Evolutionary conservation across 2,888 invertebrate species (phyloP).

Genomic region (Drosophila imparisetae): DNA sequence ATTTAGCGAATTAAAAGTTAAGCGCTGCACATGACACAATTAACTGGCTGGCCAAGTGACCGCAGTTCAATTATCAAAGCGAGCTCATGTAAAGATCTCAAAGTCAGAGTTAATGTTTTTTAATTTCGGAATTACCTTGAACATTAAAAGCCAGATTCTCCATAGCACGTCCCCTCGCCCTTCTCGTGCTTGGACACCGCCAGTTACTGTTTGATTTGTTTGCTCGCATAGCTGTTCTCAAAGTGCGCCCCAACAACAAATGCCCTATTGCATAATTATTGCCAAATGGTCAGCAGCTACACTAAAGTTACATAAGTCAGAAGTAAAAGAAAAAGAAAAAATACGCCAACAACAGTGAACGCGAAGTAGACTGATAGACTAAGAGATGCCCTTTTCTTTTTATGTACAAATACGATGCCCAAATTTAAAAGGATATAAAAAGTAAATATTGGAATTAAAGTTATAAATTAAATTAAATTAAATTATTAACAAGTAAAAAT

Average conservation of each 20-base stretch:
- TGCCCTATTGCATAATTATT: conserved; percentile 70
- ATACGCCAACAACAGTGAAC: conserved; percentile 4
- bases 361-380: neutral
- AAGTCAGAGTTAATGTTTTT: conserved; percentile 69
- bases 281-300: conserved; percentile 48
- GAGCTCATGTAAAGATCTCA: conserved; percentile 62
- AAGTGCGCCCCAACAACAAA: conserved; percentile 17
- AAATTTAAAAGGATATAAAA: neutral
- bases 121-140: conserved; percentile 57
- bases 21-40: conserved; percentile 52
- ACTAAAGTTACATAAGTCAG: conserved; percentile 56
- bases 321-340: conserved; percentile 23
- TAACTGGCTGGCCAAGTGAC: conserved; percentile 31
- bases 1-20: conserved; percentile 46
- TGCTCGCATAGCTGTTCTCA: conserved; percentile 24
- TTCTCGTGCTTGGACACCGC: neutral
- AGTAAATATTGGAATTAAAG: neutral
- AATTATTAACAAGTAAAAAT: neutral
- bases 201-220: conserved; percentile 29
- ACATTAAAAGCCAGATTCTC: conserved; percentile 39
- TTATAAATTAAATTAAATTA: neutral
- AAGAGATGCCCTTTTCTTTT: conserved; percentile 1
- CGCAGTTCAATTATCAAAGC: conserved; percentile 51
- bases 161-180: neutral
- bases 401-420: neutral